These are phyloP conservation scores for Adelosebastes latens DNA, from an alignment of 2,797 vertebrate species.

Conservation along the genomic window DNA sequence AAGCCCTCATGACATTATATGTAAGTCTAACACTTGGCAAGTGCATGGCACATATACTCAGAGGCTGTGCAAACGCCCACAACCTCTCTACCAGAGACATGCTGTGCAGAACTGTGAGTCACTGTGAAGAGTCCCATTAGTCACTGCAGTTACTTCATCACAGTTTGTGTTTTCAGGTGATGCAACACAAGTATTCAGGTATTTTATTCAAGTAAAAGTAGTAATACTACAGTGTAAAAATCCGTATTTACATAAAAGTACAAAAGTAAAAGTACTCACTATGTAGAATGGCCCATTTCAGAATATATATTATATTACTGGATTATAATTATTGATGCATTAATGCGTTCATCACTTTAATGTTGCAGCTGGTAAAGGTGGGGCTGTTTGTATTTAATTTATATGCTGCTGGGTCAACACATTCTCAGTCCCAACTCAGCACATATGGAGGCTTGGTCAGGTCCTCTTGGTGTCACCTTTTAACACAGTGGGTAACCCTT, in stretches of 20 bases:
- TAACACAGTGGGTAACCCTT: not conserved
- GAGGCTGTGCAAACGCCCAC: not conserved
- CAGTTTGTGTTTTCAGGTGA: not conserved
- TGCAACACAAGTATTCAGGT: not conserved
- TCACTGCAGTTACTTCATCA: constrained; percentile 30
- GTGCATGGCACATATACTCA: not conserved
- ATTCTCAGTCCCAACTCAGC: not conserved
- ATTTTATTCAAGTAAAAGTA: not conserved
- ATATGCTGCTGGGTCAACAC: not conserved
- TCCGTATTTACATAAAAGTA: not conserved
- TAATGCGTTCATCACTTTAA: not conserved
- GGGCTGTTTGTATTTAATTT: not conserved
- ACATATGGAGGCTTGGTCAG: not conserved
- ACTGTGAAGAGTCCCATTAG: not conserved
- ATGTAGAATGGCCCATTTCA: not conserved
- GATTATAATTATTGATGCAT: not conserved
- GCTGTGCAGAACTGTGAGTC: not conserved
- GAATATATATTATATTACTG: not conserved
- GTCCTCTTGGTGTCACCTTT: not conserved
- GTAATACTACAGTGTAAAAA: not conserved
- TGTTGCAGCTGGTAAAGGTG: not conserved
- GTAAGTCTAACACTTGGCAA: not conserved
- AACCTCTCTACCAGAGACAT: not conserved
- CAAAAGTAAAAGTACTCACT: not conserved
- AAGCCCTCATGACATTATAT: not conserved